phyloP scores from a whole-genome alignment of 37 sponge, comb jelly and placozoan genomes.

The Amphimedon queenslandica region DNA sequence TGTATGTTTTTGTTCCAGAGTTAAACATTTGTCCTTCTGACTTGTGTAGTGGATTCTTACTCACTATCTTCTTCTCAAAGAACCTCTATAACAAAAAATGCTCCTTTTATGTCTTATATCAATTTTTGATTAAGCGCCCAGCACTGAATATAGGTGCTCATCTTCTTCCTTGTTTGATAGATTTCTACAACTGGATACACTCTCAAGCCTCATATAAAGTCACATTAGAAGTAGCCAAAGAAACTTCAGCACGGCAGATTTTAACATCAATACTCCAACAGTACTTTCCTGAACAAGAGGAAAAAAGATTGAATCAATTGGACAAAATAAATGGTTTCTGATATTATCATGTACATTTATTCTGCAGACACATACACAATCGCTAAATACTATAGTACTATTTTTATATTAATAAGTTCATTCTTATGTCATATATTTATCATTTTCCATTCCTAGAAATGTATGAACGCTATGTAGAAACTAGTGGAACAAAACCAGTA shows the following conservation, averaged over 20 bases:
- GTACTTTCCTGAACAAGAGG: neutral
- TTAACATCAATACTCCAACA: neutral
- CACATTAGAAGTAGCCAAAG: neutral
- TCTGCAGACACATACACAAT: too few species aligned
- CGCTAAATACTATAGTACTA: too few species aligned
- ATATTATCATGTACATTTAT: too few species aligned
- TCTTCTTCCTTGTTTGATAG: neutral
- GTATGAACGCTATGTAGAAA: too few species aligned
- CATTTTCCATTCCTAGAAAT: too few species aligned
- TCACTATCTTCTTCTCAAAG: neutral
- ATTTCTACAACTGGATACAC: slow-evolving; percentile 2
- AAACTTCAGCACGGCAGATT: neutral
- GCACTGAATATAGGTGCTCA: neutral
- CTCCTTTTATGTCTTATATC: neutral
- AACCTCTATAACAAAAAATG: neutral
- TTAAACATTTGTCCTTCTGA: too few species aligned
- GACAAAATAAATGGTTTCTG: too few species aligned
- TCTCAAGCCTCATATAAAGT: neutral
- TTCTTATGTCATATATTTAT: too few species aligned
- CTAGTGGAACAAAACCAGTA: too few species aligned
- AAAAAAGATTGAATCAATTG: neutral
- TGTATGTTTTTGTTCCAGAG: too few species aligned
- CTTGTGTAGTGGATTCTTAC: too few species aligned
- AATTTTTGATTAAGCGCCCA: neutral
- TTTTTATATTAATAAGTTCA: too few species aligned